phyloP scores from a whole-genome alignment of 2,797 vertebrate species.

The Anguilla megastoma region DNA sequence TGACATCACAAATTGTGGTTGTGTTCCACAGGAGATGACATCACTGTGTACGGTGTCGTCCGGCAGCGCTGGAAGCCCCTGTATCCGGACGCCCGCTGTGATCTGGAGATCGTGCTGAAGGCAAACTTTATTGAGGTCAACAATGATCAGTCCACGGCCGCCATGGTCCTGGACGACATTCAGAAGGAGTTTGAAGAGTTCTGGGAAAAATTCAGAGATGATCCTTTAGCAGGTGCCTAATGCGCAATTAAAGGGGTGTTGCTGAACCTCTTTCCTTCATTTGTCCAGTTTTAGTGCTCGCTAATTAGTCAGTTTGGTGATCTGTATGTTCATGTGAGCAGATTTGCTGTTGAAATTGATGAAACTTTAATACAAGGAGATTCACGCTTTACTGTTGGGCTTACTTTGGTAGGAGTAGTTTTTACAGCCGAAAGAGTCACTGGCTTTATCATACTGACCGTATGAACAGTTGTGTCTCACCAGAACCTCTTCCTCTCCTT shows the following conservation, averaged over 20 bases:
- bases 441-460: not conserved
- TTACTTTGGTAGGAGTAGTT: not conserved
- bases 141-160: slow-evolving; percentile 80
- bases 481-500: not conserved
- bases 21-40: slow-evolving; percentile 71
- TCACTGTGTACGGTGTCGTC: slow-evolving; percentile 90
- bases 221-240: slow-evolving; percentile 82
- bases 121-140: slow-evolving; percentile 93
- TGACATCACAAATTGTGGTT: not conserved
- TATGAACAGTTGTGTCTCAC: not conserved
- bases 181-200: slow-evolving; percentile 88
- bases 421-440: not conserved
- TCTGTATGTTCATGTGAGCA: not conserved
- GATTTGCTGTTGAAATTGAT: not conserved
- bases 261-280: not conserved
- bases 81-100: slow-evolving; percentile 76
- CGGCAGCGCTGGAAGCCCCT: slow-evolving; percentile 92
- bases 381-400: not conserved
- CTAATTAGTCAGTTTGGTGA: not conserved
- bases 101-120: slow-evolving; percentile 89
- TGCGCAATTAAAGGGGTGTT: not conserved
- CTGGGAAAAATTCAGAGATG: slow-evolving; percentile 78
- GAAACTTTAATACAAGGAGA: not conserved
- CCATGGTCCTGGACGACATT: slow-evolving; percentile 79
- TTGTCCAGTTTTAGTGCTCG: not conserved